Evolutionary conservation across 2,888 invertebrate species (phyloP).

Genomic region (Mythimna impura): DNA sequence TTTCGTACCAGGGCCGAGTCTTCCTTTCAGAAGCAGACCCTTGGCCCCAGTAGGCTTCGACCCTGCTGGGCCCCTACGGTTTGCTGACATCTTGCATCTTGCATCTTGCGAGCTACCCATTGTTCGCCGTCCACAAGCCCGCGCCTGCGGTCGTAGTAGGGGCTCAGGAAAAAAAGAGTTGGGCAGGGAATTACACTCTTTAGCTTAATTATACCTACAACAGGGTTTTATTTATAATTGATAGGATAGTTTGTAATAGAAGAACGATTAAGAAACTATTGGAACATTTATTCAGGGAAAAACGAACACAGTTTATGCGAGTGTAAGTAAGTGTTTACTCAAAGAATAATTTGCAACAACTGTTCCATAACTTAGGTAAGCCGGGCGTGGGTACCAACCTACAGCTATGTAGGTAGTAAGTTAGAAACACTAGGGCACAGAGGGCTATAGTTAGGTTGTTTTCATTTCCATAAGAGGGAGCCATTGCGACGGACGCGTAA

Average conservation of each 20-base stretch:
- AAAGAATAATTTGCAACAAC: constrained; percentile 38
- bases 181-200: no score
- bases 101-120: no score
- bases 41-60: no score
- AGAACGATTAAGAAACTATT: not conserved
- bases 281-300: not conserved
- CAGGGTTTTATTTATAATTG: no score
- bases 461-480: constrained; percentile 71
- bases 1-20: no score
- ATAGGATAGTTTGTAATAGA: not conserved
- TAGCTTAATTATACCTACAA: no score
- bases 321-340: constrained; percentile 23
- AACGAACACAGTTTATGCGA: constrained; percentile 3
- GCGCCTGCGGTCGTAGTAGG: no score
- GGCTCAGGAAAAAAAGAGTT: no score
- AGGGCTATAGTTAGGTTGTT: constrained; percentile 75
- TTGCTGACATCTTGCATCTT: no score
- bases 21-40: no score
- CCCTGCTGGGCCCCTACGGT: no score
- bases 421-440: constrained; percentile 41
- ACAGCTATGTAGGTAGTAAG: constrained; percentile 30
- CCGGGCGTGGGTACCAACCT: constrained; percentile 32
- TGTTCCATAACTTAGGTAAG: constrained; percentile 32
- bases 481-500: constrained; percentile 64
- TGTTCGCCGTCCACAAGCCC: no score